Evolutionary conservation across 2,797 vertebrate species (phyloP), one percentile per base, ranked within the genome.

Genomic region (Taenioides sp.): DNA sequence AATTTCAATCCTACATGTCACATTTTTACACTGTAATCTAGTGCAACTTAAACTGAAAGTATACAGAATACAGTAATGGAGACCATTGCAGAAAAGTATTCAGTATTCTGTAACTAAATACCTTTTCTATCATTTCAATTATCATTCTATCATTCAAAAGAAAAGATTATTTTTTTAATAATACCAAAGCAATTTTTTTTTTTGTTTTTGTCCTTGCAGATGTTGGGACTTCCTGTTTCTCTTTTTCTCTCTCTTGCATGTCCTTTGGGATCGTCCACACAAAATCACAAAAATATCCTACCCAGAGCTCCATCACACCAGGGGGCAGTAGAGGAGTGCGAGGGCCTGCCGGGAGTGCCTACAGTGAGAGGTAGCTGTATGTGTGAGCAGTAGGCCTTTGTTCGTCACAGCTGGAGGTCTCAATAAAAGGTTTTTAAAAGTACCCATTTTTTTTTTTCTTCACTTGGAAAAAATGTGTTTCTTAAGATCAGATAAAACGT

Each of bases 301-400:
- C 64, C 73, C 65, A 57, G 66, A 49, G 66, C 63, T 52, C 57
- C 22, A 0, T 2, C 20, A 16, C 69, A 74, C 65, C 65, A 37
- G 28, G 80, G 80, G 72, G 60, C 70, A 66, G 73, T 58, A 65
- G 71, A 75, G n/a, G 72, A 74, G 71, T 93, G 96, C 70, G 95
- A 95, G 86, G 95, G 95, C 65, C 88, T 96, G 81, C 90, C 96
- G 87, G 96, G 96, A 77, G 90, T 95, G 81, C 95, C 78, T 73
- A 70, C 64, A 69, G 73, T 75, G 76, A 76, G 40, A 16, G 12
- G 43, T 4, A 47, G 14, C 43, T 47, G 43, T 47, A 47, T 5
- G 62, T 73, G 55, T 17, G 4, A 2, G 1, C 66, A 73, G 73
- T 74, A 49, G 60, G 14, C 67, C 82, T 80, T 77, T 77, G 80